Percentiles rank a stretch among this genome's conserved stretches.
phyloP scores from a whole-genome alignment of 2,797 vertebrate genomes.

The Ciconia nigra region DNA sequence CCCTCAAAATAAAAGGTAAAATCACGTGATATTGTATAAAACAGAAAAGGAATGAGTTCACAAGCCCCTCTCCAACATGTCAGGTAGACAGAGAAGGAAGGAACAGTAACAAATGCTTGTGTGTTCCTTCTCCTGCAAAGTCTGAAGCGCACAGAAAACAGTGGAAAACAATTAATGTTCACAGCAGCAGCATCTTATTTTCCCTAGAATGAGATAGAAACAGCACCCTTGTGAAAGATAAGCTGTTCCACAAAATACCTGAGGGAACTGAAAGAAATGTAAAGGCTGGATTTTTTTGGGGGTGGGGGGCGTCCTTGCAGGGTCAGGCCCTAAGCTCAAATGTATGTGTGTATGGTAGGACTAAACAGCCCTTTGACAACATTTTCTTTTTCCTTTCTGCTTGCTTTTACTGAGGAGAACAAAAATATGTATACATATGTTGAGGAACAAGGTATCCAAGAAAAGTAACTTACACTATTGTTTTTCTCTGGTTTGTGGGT shows the following conservation, averaged over 20 bases:
- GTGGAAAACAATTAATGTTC: background rate
- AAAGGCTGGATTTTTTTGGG: background rate
- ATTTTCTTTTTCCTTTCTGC: constrained; percentile 25
- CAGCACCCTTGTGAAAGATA: background rate
- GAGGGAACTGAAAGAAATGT: background rate
- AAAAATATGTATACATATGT: background rate
- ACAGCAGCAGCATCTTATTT: background rate
- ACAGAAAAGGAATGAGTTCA: background rate
- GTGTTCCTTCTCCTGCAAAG: background rate
- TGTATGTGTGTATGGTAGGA: background rate
- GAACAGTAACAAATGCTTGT: background rate
- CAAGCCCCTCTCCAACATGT: background rate
- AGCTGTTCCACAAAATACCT: background rate
- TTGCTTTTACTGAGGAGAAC: constrained; percentile 12
- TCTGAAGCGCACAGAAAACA: background rate
- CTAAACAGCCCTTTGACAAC: background rate
- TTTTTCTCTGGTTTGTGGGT: constrained; percentile 16
- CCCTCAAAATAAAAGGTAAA: background rate
- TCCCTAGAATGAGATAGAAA: background rate
- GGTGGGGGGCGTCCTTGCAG: background rate
- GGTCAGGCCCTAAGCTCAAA: background rate
- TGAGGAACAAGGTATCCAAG: constrained; percentile 18
- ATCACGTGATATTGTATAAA: background rate
- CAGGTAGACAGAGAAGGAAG: background rate
- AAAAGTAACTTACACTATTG: constrained; percentile 14